These are phyloP conservation scores for Plebejus anna DNA, from an alignment of 2,888 invertebrate species.

Conservation along the genomic window DNA sequence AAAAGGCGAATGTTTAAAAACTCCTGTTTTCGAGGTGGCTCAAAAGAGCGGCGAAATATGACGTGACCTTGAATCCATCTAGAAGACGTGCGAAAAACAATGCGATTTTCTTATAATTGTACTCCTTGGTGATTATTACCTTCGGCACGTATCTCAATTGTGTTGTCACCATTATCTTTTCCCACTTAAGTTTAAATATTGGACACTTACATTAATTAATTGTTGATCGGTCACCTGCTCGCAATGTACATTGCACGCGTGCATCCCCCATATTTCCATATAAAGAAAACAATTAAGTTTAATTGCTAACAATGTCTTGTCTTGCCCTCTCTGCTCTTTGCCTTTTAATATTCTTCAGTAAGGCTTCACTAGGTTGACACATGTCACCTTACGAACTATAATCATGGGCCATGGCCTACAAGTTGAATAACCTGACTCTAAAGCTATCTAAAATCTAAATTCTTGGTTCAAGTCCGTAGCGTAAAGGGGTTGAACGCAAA, in stretches of 20 bases:
- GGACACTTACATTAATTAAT: slow-evolving; percentile 11
- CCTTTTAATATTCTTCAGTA: neutral
- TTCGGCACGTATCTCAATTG: neutral
- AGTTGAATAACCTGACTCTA: neutral
- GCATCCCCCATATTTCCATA: slow-evolving; percentile 7
- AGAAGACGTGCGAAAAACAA: neutral
- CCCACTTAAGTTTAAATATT: neutral
- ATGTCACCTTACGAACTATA: neutral
- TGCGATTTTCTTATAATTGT: neutral
- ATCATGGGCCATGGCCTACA: neutral
- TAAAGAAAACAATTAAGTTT: slow-evolving; percentile 6
- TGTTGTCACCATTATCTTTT: neutral
- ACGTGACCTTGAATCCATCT: neutral
- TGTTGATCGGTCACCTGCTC: slow-evolving; percentile 2
- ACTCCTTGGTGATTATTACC: neutral
- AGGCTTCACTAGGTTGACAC: slow-evolving; percentile 7
- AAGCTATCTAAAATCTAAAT: neutral
- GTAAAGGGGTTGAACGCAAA: no score
- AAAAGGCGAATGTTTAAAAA: neutral
- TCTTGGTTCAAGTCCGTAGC: neutral
- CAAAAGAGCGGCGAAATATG: neutral
- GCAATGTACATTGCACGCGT: slow-evolving; percentile 1
- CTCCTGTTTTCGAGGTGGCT: neutral
- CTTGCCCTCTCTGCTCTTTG: neutral
- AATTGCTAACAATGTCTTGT: neutral